phyloP scores from a whole-genome alignment of 2,888 invertebrate genomes.

The Meiosimyza platycephala region DNA sequence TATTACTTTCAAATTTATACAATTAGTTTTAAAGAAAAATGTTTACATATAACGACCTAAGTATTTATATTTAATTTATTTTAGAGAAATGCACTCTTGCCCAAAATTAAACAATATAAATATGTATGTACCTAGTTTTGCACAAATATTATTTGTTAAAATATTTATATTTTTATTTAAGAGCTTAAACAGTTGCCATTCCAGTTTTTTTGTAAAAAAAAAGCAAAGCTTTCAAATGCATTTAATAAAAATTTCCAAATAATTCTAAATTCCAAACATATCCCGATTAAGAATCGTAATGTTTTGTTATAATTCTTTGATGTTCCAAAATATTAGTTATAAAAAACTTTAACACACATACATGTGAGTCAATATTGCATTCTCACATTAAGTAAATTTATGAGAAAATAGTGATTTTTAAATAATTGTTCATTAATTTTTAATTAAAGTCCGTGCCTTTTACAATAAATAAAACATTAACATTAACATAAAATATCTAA shows the following conservation, averaged over 20 bases:
- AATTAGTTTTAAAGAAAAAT: too few relatives aligned
- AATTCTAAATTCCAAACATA: slow-evolving; percentile 31
- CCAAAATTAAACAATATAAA: slow-evolving; percentile 33
- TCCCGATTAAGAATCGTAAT: slow-evolving; percentile 33
- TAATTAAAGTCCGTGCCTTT: slow-evolving; percentile 19
- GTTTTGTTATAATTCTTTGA: too few relatives aligned
- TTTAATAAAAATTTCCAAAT: neutral
- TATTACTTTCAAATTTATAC: too few relatives aligned
- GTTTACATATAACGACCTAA: neutral
- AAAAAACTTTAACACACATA: too few relatives aligned
- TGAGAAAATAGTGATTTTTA: slow-evolving; percentile 6
- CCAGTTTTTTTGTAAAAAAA: slow-evolving; percentile 4
- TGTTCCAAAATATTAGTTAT: too few relatives aligned
- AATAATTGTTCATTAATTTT: slow-evolving; percentile 14
- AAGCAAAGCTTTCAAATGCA: slow-evolving; percentile 1
- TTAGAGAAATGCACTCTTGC: slow-evolving; percentile 34
- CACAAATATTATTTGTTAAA: neutral
- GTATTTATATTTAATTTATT: slow-evolving; percentile 14
- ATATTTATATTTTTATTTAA: neutral
- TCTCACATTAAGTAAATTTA: too few relatives aligned
- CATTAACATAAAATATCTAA: neutral
- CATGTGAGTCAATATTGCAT: too few relatives aligned
- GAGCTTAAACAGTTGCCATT: slow-evolving; percentile 22
- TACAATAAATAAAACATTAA: slow-evolving; percentile 4
- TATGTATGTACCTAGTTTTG: slow-evolving; percentile 7